Percentiles rank a stretch among this genome's conserved stretches.
phyloP scores from a whole-genome alignment of 2,113 vertebrate genomes.

The Ochotona princeps region DNA sequence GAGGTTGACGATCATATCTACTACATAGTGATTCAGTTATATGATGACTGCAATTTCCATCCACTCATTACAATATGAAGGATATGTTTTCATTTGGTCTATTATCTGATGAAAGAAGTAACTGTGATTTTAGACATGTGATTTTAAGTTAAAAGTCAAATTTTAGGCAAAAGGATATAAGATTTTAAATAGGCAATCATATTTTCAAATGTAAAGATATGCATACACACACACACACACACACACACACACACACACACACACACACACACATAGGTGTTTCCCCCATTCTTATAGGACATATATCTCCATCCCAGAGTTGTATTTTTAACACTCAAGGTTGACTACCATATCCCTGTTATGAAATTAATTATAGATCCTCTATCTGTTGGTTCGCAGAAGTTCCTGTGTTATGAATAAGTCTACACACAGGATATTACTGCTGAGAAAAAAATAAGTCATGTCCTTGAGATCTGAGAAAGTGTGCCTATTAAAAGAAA shows the following conservation, averaged over 20 bases:
- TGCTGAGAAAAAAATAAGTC: conserved; percentile 19
- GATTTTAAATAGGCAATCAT: neutral
- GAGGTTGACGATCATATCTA: neutral
- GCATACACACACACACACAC: too few relatives aligned
- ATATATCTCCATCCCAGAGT: neutral
- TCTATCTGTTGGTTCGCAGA: neutral
- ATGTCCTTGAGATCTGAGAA: conserved; percentile 53
- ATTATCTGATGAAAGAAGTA: neutral
- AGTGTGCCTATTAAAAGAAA: conserved; percentile 53
- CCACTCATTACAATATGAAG: neutral
- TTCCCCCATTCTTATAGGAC: neutral
- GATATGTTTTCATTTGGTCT: neutral
- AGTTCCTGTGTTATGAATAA: conserved; percentile 35
- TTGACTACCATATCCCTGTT: neutral
- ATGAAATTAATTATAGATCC: conserved; percentile 43
- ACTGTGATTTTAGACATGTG: neutral
- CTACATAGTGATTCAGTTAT: neutral
- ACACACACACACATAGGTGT: too few relatives aligned
- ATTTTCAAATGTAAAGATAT: conserved; percentile 1
- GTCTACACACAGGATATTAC: neutral
- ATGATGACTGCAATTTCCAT: neutral
- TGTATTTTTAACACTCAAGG: conserved; percentile 23
- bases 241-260: too few relatives aligned
- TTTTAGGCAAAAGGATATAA: neutral
- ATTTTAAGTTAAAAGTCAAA: neutral